phyloP scores from a whole-genome alignment of 2,113 vertebrate species.

The Eupsittula cactorum region DNA sequence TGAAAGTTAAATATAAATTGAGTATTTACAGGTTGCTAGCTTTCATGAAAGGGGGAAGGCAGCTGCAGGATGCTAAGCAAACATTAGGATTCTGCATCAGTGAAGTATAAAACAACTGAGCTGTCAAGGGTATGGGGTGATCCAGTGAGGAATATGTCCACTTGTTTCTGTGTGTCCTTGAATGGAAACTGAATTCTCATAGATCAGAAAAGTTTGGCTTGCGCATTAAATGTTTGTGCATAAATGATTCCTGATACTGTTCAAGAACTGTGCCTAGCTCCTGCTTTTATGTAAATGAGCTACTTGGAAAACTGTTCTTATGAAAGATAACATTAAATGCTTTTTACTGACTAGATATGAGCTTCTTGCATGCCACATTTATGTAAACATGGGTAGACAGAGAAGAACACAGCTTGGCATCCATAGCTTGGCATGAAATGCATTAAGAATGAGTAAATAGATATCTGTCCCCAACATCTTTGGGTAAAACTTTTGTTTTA shows the following conservation, averaged over 20 bases:
- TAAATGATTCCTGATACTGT: neutral
- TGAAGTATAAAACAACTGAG: neutral
- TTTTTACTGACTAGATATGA: neutral
- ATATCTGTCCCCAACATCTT: neutral
- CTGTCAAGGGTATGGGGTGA: rapidly evolving
- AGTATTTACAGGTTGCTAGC: neutral
- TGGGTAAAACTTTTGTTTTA: neutral
- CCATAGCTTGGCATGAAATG: neutral
- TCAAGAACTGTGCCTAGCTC: neutral
- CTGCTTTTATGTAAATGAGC: neutral
- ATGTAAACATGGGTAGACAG: neutral
- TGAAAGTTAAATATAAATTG: neutral
- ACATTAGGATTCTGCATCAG: neutral
- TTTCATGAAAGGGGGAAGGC: neutral
- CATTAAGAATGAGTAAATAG: neutral
- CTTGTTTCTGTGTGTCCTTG: neutral
- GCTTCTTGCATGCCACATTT: neutral
- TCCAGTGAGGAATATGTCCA: neutral
- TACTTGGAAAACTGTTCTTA: neutral
- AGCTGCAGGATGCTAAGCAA: neutral
- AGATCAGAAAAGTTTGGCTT: neutral
- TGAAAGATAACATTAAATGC: neutral
- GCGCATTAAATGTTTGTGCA: neutral
- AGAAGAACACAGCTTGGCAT: neutral
- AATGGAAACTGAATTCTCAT: neutral